Evolutionary conservation across 1,140 invertebrate genomes (phyloP), one percentile per base, ranked within the genome.

Genomic region (Penaeus chinensis): DNA sequence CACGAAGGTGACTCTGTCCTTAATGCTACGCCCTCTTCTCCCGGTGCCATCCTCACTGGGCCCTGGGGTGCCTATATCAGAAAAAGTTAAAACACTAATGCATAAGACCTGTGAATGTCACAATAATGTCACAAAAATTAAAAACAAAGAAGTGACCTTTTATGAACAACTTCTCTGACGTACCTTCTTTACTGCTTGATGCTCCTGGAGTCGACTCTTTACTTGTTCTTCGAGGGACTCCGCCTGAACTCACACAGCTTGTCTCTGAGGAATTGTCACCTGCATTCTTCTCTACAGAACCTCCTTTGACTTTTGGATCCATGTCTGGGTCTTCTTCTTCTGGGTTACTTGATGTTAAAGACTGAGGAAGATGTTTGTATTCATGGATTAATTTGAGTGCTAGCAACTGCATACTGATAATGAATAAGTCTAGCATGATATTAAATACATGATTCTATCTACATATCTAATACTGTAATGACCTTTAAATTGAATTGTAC

Each of bases 1-100:
- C 89, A 97, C 96, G 93, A 99, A 99, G 82, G 92, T 91, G 47
- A 94, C 92, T 37, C 90, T 90, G 81, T 92, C 91, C 42, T 88
- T 82, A 10, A 87, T 71, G 74, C 79, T 74, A 66, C 90, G 88
- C 65, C 79, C 71, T 76, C 87, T 83, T 24, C 89, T 77, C 0
- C 85, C 71, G 27, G 78, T 81, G 22, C 85, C 87, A 87, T 89
- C 84, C 22, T 90, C 87, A 71, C 85, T 84, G 18, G 88, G 83
- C 20, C 85, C 89, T 54, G 90, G 90, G 32, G 90, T 90, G 16
- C 89, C 90, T 90, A 8, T 16, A 37, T 0, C 27, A 19, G 61
- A 27, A 32, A 54, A 84, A 54, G 20, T 32, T 69, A 27, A 61
- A 16, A 47, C 20, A 0, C 22, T 4, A 32, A 2, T 22, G 61